Base-by-base conservation (phyloP, 2,113 vertebrate genomes). In the Jaculus jaculus region DNA sequence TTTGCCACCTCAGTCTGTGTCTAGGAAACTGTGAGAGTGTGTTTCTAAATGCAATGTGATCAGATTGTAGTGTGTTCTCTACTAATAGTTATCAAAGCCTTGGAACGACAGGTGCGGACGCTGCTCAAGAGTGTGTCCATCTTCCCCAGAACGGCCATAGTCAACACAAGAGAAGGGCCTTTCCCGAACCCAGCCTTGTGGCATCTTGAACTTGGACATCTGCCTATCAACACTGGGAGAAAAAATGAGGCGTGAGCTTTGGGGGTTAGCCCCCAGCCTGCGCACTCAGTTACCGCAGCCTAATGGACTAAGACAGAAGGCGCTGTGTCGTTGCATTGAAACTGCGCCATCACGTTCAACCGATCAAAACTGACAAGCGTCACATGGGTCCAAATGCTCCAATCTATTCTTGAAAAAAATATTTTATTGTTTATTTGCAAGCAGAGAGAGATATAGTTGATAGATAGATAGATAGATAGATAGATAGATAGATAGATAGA, bases 111-210 rank as follows among this genome's bases (percentile, higher is more conserved):
- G 24, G 24, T 4, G 24, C 24, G 26, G 73, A 24, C 5, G 39
- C 5, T 30, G 73, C 39, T 39, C 37, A 42, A 9, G 37, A 21
- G 71, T 21, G 34, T 21, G n/a, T 8, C 15, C 11, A 4, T 73
- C 72, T 39, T 54, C 7, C 54, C 54, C 54, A 54, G 10, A 15
- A 54, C 13, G 54, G 54, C 21, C 20, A 42, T 2, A 32, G 42
- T 5, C 66, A 4, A 7, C n/a, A 32, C 78, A 63, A 42, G 39
- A 83, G 63, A 81, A 13, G 23, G 60, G 24, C 72, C 68, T 65
- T 28, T 6, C 30, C 21, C 3, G 60, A 18, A 2, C 37, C 30
- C 58, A n/a, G 5, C 13, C 28, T 0, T 9, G 5, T 10, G 30
- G 21, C 39, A 5, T 73, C 7, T 17, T 17, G 37, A 5, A 72